Conservation (phyloP, 2,113 vertebrate species). For the Eurystomus gularis region DNA sequence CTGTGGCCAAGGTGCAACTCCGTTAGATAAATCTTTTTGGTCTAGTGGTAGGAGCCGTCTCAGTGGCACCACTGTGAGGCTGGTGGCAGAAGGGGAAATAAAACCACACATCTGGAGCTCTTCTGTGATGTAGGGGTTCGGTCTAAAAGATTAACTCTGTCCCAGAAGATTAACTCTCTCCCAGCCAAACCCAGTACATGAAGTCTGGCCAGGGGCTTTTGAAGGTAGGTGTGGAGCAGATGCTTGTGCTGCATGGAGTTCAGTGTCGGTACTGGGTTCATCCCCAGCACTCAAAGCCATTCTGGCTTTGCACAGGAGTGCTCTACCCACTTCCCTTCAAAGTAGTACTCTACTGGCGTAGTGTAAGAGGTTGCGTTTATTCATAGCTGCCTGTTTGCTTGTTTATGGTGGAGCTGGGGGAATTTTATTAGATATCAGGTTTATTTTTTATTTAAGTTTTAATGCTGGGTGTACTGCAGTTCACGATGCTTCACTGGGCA, state of each 20-base stretch:
- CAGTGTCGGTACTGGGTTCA: neutral
- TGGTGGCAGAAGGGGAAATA: neutral
- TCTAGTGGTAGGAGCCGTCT: neutral
- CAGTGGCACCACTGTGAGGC: neutral
- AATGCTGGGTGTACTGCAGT: neutral
- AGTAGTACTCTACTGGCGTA: neutral
- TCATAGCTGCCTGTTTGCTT: neutral
- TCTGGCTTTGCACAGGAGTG: neutral
- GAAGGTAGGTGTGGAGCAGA: neutral
- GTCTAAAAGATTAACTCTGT: neutral
- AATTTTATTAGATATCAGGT: neutral
- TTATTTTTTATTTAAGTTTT: neutral
- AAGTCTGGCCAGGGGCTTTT: neutral
- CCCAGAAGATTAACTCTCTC: neutral
- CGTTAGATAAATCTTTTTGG: neutral
- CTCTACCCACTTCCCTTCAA: neutral
- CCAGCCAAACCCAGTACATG: neutral
- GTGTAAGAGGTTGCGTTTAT: neutral
- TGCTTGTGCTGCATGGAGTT: neutral
- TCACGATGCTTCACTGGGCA: neutral
- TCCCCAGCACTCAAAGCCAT: neutral
- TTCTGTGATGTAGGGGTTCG: neutral
- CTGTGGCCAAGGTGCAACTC: neutral
- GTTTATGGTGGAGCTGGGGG: rapidly evolving
- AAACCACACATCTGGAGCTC: neutral